Evolutionary conservation across 1,140 invertebrate genomes (phyloP).

Genomic region (Saccostrea echinata): DNA sequence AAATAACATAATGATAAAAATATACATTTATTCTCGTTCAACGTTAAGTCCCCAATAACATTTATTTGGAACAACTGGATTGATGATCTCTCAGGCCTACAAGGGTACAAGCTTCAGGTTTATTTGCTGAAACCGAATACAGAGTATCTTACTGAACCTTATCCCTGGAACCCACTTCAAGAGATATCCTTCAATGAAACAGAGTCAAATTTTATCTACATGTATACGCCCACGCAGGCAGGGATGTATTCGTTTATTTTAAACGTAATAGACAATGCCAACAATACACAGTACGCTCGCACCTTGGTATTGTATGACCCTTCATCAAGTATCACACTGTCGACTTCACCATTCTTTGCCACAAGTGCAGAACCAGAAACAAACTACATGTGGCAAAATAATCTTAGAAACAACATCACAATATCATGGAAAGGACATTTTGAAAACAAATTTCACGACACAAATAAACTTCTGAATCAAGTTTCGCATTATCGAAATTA

Average conservation of each 20-base stretch:
- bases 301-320: slow-evolving; percentile 26
- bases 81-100: slow-evolving; percentile 1
- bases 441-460: slow-evolving; percentile 18
- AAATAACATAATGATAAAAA: no score
- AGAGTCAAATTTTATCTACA: not conserved
- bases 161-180: not conserved
- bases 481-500: slow-evolving; percentile 1
- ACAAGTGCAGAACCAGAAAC: slow-evolving; percentile 17
- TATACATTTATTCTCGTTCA: not conserved
- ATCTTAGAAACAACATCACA: not conserved
- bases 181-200: slow-evolving; percentile 16
- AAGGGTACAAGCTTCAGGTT: not conserved
- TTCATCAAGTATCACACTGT: not conserved
- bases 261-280: slow-evolving; percentile 21
- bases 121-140: not conserved
- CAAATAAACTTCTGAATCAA: slow-evolving; percentile 28
- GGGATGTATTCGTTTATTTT: slow-evolving; percentile 38
- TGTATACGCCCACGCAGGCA: not conserved
- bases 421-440: slow-evolving; percentile 38
- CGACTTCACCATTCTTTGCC: not conserved
- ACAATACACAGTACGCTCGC: slow-evolving; percentile 31
- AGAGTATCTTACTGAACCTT: not conserved
- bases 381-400: not conserved
- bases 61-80: not conserved
- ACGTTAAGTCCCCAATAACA: not conserved